Evolutionary conservation across 2,113 vertebrate species (phyloP).

Genomic region (Urocynchramus pylzowi): DNA sequence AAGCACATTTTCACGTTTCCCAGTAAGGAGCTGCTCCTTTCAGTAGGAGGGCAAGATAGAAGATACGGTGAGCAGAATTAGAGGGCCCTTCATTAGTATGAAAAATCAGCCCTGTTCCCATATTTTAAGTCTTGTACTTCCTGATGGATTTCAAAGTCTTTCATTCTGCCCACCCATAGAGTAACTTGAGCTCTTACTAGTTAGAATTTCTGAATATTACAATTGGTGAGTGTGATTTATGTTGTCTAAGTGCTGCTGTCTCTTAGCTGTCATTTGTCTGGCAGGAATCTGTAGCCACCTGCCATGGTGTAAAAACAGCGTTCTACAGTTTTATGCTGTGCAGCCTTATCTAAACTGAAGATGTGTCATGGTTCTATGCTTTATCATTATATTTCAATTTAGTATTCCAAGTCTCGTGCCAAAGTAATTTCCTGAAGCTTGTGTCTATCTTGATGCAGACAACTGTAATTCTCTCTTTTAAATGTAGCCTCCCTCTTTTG

Average conservation of each 20-base stretch:
- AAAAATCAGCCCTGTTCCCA: neutral
- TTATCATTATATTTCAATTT: slow-evolving; percentile 20
- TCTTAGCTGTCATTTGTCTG: slow-evolving; percentile 10
- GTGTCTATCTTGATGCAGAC: slow-evolving; percentile 15
- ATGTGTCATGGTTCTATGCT: neutral
- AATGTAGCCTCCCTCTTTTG: slow-evolving; percentile 17
- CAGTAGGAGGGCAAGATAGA: neutral
- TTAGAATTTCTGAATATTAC: slow-evolving; percentile 34
- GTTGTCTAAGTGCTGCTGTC: neutral
- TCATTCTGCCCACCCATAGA: slow-evolving; percentile 23
- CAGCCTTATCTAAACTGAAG: neutral
- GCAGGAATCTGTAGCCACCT: slow-evolving; percentile 11
- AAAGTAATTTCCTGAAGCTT: slow-evolving; percentile 44
- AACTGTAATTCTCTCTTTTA: neutral
- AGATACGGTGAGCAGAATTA: neutral
- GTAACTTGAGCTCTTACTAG: neutral
- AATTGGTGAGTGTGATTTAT: slow-evolving; percentile 3
- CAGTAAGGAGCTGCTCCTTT: neutral
- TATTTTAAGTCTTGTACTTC: slow-evolving; percentile 22
- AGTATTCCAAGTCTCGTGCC: neutral
- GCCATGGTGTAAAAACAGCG: fast-evolving
- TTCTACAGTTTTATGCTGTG: neutral
- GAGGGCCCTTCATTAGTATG: neutral
- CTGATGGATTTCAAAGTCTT: slow-evolving; percentile 16
- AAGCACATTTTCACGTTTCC: slow-evolving; percentile 15